A percentile compares a stretch with the other conserved stretches of the same genome.
These are phyloP conservation scores for Ptilonorhynchus violaceus DNA, from an alignment of 2,113 vertebrate genomes.

Conservation along the genomic window DNA sequence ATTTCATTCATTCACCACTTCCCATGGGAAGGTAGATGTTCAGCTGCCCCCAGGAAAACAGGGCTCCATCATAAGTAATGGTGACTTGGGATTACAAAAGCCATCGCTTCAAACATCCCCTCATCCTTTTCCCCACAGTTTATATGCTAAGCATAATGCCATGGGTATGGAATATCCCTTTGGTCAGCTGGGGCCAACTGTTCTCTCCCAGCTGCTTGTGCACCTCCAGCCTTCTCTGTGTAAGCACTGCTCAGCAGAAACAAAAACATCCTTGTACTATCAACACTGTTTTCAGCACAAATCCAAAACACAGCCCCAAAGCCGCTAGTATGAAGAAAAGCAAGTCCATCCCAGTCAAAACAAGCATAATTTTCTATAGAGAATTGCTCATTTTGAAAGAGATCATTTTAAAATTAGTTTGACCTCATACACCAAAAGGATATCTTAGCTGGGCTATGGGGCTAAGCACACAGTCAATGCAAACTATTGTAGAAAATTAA, in stretches of 20 bases:
- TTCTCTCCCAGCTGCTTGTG: neutral
- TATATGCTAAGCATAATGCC: neutral
- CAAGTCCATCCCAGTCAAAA: neutral
- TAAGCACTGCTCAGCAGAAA: neutral
- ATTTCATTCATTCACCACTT: neutral
- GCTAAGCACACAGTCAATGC: neutral
- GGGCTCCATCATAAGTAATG: fast-evolving
- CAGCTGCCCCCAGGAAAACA: neutral
- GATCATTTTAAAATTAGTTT: neutral
- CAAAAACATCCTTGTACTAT: neutral
- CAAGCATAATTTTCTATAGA: neutral
- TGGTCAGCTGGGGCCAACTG: neutral
- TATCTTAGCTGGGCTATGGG: neutral
- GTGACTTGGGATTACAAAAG: neutral
- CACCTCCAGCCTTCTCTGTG: neutral
- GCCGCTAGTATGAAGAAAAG: neutral
- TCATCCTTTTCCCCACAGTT: neutral
- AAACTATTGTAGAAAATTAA: neutral
- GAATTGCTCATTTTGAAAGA: neutral
- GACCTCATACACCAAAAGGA: neutral
- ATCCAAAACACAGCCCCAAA: neutral
- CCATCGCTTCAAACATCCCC: fast-evolving
- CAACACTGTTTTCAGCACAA: neutral
- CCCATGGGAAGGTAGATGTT: neutral
- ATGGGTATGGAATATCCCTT: neutral